A percentile compares a stretch with the other conserved stretches of the same genome.
Conservation (phyloP, 2,113 vertebrate species). For the Callocephalon fimbriatum region DNA sequence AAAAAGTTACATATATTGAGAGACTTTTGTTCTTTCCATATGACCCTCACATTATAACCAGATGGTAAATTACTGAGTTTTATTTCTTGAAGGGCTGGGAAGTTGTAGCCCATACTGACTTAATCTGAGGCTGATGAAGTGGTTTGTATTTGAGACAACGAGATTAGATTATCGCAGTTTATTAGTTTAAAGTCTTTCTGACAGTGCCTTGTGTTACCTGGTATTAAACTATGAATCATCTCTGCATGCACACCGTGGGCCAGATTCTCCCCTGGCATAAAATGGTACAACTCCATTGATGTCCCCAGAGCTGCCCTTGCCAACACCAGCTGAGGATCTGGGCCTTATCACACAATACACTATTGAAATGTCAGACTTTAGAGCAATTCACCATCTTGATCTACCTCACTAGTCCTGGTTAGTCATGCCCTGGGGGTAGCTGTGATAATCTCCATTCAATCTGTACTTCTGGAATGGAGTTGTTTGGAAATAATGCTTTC, state of each 20-base stretch:
- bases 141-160: slow-evolving; percentile 63
- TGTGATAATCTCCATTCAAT: slow-evolving; percentile 37
- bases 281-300: background rate
- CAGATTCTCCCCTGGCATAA: slow-evolving; percentile 13
- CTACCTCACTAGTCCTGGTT: slow-evolving; percentile 19
- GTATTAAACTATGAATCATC: slow-evolving; percentile 64
- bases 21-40: slow-evolving; percentile 27
- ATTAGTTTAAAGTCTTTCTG: slow-evolving; percentile 70
- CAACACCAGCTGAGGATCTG: slow-evolving; percentile 18
- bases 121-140: slow-evolving; percentile 70
- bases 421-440: slow-evolving; percentile 46
- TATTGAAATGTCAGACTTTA: slow-evolving; percentile 7
- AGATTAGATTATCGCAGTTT: slow-evolving; percentile 69
- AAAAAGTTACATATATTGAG: background rate
- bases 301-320: background rate
- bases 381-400: slow-evolving; percentile 16
- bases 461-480: slow-evolving; percentile 42
- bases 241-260: background rate
- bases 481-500: slow-evolving; percentile 62
- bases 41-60: slow-evolving; percentile 58
- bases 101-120: slow-evolving; percentile 56
- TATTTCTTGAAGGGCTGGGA: slow-evolving; percentile 34
- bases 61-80: slow-evolving; percentile 60
- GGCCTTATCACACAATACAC: background rate
- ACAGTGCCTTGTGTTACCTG: slow-evolving; percentile 55